Conservation (phyloP, 1,140 invertebrate species). For the Eupristina koningsbergeri region DNA sequence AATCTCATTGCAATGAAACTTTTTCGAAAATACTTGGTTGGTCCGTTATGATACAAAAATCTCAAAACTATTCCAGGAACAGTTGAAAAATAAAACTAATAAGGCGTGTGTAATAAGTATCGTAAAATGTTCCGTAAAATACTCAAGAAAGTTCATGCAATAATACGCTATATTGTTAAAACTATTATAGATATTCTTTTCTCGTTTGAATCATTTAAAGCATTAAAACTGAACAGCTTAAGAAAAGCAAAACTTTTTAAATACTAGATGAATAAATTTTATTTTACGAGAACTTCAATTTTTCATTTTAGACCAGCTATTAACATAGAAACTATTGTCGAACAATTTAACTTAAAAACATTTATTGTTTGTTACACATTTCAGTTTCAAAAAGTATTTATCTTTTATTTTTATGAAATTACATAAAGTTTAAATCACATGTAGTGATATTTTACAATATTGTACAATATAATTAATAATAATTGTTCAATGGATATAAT, state of each 20-base stretch:
- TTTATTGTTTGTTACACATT: background rate
- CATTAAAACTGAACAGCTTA: background rate
- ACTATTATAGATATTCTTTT: background rate
- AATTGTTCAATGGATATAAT: no score
- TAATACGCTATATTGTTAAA: background rate
- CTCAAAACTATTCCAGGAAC: background rate
- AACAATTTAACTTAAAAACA: background rate
- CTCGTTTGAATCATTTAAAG: background rate
- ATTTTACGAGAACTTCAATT: background rate
- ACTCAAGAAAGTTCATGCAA: background rate
- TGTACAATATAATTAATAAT: no score
- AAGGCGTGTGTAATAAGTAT: background rate
- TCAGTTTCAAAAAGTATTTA: background rate
- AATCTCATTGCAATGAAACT: background rate
- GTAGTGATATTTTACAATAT: background rate
- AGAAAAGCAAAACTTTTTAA: background rate
- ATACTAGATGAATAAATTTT: background rate
- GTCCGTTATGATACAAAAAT: background rate
- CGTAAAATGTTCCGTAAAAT: background rate
- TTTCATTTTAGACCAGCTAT: background rate
- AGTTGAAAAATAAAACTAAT: background rate
- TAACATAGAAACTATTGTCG: background rate
- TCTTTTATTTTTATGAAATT: background rate
- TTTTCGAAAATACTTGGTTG: background rate
- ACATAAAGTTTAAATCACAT: background rate